These are phyloP conservation scores for Nothobranchius furzeri DNA, from an alignment of 2,113 vertebrate genomes.

Conservation along the genomic window DNA sequence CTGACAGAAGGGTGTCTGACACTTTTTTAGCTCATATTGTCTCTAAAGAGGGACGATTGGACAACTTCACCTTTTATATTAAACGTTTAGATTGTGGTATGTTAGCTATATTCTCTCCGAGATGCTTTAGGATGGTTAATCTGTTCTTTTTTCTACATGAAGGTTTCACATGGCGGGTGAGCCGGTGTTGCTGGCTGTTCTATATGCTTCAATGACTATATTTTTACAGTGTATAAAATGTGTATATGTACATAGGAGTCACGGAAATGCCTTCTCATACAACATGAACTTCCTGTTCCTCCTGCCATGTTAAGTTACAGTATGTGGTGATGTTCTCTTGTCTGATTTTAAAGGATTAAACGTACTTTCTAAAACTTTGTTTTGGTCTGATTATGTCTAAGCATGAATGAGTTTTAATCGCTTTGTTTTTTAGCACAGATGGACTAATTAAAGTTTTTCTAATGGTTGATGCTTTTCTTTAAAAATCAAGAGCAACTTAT, in stretches of 20 bases:
- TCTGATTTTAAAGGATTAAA: constrained; percentile 80
- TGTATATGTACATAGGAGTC: constrained; percentile 81
- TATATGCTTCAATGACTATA: constrained; percentile 74
- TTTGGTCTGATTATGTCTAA: constrained; percentile 2
- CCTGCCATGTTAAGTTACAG: constrained; percentile 73
- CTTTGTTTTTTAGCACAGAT: no score
- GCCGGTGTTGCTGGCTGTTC: constrained; percentile 64
- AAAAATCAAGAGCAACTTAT: no score
- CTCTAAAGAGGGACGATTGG: constrained; percentile 55
- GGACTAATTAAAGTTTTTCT: no score
- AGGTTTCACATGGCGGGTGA: constrained; percentile 68
- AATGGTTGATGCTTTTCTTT: no score
- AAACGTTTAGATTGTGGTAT: constrained; percentile 69
- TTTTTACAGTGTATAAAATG: constrained; percentile 81
- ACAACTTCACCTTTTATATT: constrained; percentile 70
- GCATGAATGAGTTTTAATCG: no score
- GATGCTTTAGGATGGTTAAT: constrained; percentile 56
- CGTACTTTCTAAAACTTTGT: constrained; percentile 73
- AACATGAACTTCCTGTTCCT: constrained; percentile 74
- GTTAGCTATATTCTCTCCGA: constrained; percentile 63
- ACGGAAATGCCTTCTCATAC: constrained; percentile 82
- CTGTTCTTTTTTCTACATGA: constrained; percentile 73
- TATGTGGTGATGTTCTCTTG: constrained; percentile 75
- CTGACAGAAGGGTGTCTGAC: constrained; percentile 69
- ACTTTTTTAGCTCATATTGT: constrained; percentile 61